Evolutionary conservation across 2,113 vertebrate genomes (phyloP).

Genomic region (Seriola quinqueradiata): DNA sequence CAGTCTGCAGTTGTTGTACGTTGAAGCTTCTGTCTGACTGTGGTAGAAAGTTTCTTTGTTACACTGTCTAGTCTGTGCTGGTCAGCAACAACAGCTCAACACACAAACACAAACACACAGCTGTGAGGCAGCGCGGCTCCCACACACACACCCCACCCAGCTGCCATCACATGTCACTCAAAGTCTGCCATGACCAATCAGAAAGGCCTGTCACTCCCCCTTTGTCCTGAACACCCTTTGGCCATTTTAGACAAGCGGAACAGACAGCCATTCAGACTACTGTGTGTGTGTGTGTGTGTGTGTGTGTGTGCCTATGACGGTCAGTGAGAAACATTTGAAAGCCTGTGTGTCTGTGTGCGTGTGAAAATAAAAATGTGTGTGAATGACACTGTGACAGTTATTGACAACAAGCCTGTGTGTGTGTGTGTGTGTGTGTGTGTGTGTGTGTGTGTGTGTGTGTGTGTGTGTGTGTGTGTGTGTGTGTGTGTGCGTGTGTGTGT

Average conservation of each 20-base stretch:
- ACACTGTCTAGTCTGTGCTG: neutral
- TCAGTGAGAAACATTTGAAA: slow-evolving; percentile 9
- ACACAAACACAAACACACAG: slow-evolving; percentile 25
- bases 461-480: slow-evolving; percentile 12
- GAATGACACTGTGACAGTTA: slow-evolving; percentile 24
- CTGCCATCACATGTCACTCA: slow-evolving; percentile 70
- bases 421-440: slow-evolving; percentile 12
- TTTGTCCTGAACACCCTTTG: slow-evolving; percentile 60
- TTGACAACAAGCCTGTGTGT: neutral
- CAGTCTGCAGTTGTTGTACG: no score
- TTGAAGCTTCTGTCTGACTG: neutral
- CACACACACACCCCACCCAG: slow-evolving; percentile 51
- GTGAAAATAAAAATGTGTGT: slow-evolving; percentile 31
- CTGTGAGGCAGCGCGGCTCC: slow-evolving; percentile 11
- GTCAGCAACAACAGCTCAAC: neutral
- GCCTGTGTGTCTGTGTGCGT: slow-evolving; percentile 14
- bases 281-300: slow-evolving; percentile 27
- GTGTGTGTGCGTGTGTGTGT: neutral
- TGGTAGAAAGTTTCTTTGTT: slow-evolving; percentile 16
- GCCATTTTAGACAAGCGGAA: slow-evolving; percentile 64
- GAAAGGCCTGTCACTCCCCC: slow-evolving; percentile 42
- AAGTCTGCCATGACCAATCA: slow-evolving; percentile 67
- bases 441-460: slow-evolving; percentile 28
- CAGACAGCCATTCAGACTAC: slow-evolving; percentile 57
- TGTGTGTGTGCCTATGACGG: neutral